Base-by-base conservation (phyloP, 2,113 vertebrate genomes). In the Phalacrocorax brasilianus region DNA sequence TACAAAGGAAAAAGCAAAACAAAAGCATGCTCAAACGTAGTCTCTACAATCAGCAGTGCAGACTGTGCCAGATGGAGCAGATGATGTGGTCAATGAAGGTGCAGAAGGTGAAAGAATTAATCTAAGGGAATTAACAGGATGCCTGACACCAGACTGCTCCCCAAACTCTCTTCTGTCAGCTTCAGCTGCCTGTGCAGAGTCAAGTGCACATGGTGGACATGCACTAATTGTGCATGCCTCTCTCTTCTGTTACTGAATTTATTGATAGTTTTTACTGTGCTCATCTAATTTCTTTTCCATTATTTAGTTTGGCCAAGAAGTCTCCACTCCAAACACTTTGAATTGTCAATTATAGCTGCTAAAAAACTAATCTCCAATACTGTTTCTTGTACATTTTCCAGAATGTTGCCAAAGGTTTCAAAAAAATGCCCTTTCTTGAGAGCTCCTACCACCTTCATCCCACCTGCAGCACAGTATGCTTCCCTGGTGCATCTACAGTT, bases 21-120 rank as follows among this genome's bases (percentile, higher is more conserved):
- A 88, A 91, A 94, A 81, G 45, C 28, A 74, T 80, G 33, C 32
- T 83, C 56, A 32, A 33, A 65, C 21, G 63, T 16, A 68, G 50
- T 72, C 32, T 73, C 50, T 42, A 24, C 27, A 87, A 91, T 59
- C 59, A 92, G 10, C 65, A 67, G 27, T 28, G 22, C 33, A 80
- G 71, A 52, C 38, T 58, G 81, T 55, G 47, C 80, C 87, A 95
- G 66, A 90, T 63, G 59, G 63, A 95, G 63, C 66, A 95, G 91
- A 91, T 85, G 66, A 94, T 67, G 55, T 50, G 78, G 93, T 80
- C 93, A 96, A 27, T 80, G 77, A 93, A 95, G 87, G 63, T 80
- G 50, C 63, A 88, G 65, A 86, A 94, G 75, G 82, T 74, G 61
- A 92, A 94, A 90, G 47, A 90, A 94, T 30, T 86, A 88, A 80